Evolutionary conservation across 2,888 invertebrate genomes (phyloP).

Genomic region (Cephus pulcher): DNA sequence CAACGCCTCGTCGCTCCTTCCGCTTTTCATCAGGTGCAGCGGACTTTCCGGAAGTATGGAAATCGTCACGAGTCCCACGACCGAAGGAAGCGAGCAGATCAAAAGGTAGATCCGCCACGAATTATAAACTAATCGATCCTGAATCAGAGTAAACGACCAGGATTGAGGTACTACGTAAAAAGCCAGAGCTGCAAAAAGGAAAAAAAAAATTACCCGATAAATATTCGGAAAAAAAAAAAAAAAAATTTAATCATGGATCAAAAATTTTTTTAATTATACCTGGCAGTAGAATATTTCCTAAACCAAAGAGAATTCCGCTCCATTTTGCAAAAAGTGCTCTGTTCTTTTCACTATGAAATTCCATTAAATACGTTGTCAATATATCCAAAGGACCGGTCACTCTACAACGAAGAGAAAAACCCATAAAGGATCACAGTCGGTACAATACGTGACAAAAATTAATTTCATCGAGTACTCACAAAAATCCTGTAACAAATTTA

Average conservation of each 20-base stretch:
- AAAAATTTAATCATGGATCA: neutral
- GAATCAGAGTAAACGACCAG: slow-evolving; percentile 67
- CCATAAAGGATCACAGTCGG: slow-evolving; percentile 41
- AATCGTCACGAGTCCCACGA: slow-evolving; percentile 69
- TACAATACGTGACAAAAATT: too few species aligned
- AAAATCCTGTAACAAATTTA: slow-evolving; percentile 80
- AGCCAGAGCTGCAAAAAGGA: slow-evolving; percentile 71
- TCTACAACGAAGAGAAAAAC: slow-evolving; percentile 66
- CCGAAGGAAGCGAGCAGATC: slow-evolving; percentile 73
- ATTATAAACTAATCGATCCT: slow-evolving; percentile 59
- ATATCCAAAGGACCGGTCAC: slow-evolving; percentile 81
- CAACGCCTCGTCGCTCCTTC: slow-evolving; percentile 75
- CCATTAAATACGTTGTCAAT: slow-evolving; percentile 78
- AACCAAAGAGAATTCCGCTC: slow-evolving; percentile 75
- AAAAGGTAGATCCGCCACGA: slow-evolving; percentile 69
- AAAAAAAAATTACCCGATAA: neutral
- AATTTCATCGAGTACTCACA: slow-evolving; percentile 70
- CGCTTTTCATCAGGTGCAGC: slow-evolving; percentile 80
- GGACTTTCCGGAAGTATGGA: slow-evolving; percentile 78
- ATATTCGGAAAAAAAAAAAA: neutral
- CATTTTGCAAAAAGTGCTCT: slow-evolving; percentile 75
- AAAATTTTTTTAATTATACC: slow-evolving; percentile 44
- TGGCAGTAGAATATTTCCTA: slow-evolving; percentile 75
- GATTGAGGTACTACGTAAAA: slow-evolving; percentile 77
- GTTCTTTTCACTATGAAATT: slow-evolving; percentile 77